Base-by-base conservation (phyloP, 1,140 invertebrate genomes). In the Globodera ellingtonae region DNA sequence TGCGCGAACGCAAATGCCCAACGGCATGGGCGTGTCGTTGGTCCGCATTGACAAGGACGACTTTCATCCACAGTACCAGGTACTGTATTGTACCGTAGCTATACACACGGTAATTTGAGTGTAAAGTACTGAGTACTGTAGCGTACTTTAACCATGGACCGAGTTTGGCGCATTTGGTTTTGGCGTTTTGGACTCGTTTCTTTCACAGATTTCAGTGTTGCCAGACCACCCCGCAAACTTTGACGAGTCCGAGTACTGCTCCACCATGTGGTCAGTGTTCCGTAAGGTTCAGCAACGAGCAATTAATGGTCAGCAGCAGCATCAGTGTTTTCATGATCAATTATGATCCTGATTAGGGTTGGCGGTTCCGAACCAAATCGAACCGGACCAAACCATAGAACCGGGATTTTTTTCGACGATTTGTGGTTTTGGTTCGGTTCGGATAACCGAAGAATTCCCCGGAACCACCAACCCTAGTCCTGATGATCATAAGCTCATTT, bases 231-330 rank as follows among this genome's bases (percentile, higher is more conserved):
- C 35, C 18, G 52, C 46, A 44, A 74, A 74, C 44, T 74, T 44
- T 74, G 44, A 74, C 44, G 72, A 74, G 46, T 18, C 52, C 13
- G 21, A 74, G 62, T 74, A 59, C 18, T 74, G 47, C 46, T 74
- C 72, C 62, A 24, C 50, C 6, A 47, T 74, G 35, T 52, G 47
- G 47, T 44, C 52, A 7, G 15, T 74, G 35, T 50, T 50, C 44
- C 52, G 62, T 4, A 74, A 50, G 50, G 50, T 74, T 47, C 72
- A 74, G 6, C 35, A 74, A n/a, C 52, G 46, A 18, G 3, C 62
- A 35, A 50, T 74, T 35, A 52, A 74, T 74, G 44, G 24, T 74
- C 35, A 74, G 62, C 0, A 73, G 50, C 13, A 18, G 18, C 5
- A 6, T n/a, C 35, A 9, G 1, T 1, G 46, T 10, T 9, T 69